Conservation (phyloP, 2,888 invertebrate genomes). For the Melinopterus prodromus region DNA sequence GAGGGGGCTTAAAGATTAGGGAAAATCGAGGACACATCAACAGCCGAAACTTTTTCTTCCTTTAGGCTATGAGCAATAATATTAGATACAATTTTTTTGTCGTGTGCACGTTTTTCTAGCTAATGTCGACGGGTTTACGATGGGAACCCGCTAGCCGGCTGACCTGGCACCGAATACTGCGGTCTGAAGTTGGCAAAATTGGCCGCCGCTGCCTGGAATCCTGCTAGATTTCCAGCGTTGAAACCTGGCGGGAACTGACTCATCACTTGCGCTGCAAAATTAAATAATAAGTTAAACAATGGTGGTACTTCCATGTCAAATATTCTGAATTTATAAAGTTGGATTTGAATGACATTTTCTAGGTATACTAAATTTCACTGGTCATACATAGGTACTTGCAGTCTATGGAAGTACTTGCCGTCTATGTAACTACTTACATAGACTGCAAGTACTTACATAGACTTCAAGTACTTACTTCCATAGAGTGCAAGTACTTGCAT, state of each 20-base stretch:
- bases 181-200: slow-evolving; percentile 92
- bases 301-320: too few species aligned
- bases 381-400: too few species aligned
- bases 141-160: slow-evolving; percentile 61
- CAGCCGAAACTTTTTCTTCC: slow-evolving; percentile 32
- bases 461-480: too few species aligned
- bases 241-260: slow-evolving; percentile 88
- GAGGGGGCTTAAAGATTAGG: slow-evolving; percentile 13
- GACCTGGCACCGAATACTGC: slow-evolving; percentile 80
- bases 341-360: too few species aligned
- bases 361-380: too few species aligned
- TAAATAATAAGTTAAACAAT: slow-evolving; percentile 28
- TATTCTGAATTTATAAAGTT: too few species aligned
- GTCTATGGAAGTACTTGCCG: too few species aligned
- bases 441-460: too few species aligned
- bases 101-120: too few species aligned
- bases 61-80: slow-evolving; percentile 38
- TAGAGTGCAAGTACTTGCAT: too few species aligned
- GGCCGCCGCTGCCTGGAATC: slow-evolving; percentile 78
- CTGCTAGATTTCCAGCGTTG: slow-evolving; percentile 74
- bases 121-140: slow-evolving; percentile 48
- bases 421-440: too few species aligned
- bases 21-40: slow-evolving; percentile 33
- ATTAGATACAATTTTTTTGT: slow-evolving; percentile 12
- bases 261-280: slow-evolving; percentile 72